Evolutionary conservation across 2,888 invertebrate genomes (phyloP).

Genomic region (Cerastis rubricosa): DNA sequence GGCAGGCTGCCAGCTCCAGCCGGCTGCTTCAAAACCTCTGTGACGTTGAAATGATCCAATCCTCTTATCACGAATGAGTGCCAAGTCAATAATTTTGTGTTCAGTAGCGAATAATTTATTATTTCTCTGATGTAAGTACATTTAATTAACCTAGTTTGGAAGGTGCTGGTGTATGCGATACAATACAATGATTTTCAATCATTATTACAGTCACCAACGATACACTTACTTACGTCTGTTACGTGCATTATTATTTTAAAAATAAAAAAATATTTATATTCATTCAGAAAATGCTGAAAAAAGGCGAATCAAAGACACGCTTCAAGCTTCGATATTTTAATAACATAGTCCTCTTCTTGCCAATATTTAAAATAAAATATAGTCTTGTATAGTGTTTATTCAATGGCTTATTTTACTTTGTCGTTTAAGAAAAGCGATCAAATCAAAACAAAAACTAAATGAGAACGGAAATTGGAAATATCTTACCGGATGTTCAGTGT

Average conservation of each 20-base stretch:
- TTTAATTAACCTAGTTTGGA: no score
- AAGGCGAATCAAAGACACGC: not conserved
- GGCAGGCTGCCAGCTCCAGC: slow-evolving; percentile 60
- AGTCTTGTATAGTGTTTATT: slow-evolving; percentile 11
- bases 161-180: no score
- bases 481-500: slow-evolving; percentile 29
- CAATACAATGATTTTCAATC: no score
- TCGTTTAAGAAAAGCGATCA: slow-evolving; percentile 15
- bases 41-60: slow-evolving; percentile 64
- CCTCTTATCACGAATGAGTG: slow-evolving; percentile 59
- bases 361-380: slow-evolving; percentile 15
- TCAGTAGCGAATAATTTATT: slow-evolving; percentile 26
- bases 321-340: not conserved
- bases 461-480: slow-evolving; percentile 49
- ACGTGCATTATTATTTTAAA: no score
- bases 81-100: slow-evolving; percentile 57
- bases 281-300: slow-evolving; percentile 11
- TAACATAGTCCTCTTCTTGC: not conserved
- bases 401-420: not conserved
- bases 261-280: no score
- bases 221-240: no score
- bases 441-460: slow-evolving; percentile 52
- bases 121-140: slow-evolving; percentile 13
- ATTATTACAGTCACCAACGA: no score
- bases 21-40: slow-evolving; percentile 52